A percentile compares a stretch with the other conserved stretches of the same genome.
Conservation (phyloP, 2,797 vertebrate genomes). For the Argentina silus region DNA sequence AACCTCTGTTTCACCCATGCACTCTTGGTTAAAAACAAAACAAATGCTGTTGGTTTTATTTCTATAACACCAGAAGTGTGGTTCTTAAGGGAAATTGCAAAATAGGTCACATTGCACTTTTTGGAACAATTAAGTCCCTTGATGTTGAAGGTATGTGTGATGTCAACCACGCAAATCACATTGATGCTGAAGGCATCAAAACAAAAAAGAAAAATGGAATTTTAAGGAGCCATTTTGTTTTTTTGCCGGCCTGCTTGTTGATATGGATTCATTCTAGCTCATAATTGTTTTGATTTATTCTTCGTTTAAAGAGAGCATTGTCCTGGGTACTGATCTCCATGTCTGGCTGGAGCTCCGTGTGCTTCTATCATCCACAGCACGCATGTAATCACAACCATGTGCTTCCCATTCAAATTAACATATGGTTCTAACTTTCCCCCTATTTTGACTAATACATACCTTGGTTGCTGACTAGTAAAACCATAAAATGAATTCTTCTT, state of each 20-base stretch:
- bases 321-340: slow-evolving; percentile 46
- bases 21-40: too few species aligned
- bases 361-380: slow-evolving; percentile 70
- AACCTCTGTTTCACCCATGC: too few species aligned
- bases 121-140: slow-evolving; percentile 54
- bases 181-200: slow-evolving; percentile 19
- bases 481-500: slow-evolving; percentile 69
- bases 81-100: slow-evolving; percentile 57
- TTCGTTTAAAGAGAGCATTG: slow-evolving; percentile 49
- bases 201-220: slow-evolving; percentile 27
- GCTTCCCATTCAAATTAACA: slow-evolving; percentile 79
- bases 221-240: slow-evolving; percentile 23
- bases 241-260: slow-evolving; percentile 49
- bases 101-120: slow-evolving; percentile 60
- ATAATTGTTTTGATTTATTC: slow-evolving; percentile 48
- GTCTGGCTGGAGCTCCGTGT: slow-evolving; percentile 33
- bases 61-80: slow-evolving; percentile 50
- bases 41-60: slow-evolving; percentile 18
- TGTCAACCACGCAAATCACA: slow-evolving; percentile 48
- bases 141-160: slow-evolving; percentile 38
- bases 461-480: slow-evolving; percentile 78
- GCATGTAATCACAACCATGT: slow-evolving; percentile 80
- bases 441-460: slow-evolving; percentile 80
- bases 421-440: slow-evolving; percentile 81
- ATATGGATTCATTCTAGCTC: slow-evolving; percentile 46